Base-by-base conservation (phyloP, 23 tunicate species). In the Halocynthia aurantium region DNA sequence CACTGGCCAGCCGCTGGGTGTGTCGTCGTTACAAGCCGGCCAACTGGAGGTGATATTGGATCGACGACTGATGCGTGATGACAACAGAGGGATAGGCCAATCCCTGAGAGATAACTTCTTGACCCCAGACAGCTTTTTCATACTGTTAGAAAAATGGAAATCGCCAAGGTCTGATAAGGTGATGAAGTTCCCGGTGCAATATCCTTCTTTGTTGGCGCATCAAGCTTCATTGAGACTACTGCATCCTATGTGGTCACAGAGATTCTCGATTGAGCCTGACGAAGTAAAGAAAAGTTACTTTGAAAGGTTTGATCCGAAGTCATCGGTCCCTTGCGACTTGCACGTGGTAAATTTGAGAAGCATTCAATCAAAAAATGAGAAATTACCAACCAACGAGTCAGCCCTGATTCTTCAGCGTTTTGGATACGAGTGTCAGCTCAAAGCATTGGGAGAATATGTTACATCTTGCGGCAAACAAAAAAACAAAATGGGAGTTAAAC, bases 201-300 rank as follows among this genome's bases (percentile, higher is more conserved):
- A 67, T 17, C 71, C 71, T 17, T 67, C 71, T 2, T 12, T 67
- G n/a, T 17, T 67, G n/a, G 71, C 71, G n/a, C 71, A 67, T 12
- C n/a, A 17, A 13, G 12, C 31, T 12, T 67, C 71, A 0, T 67
- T 44, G 71, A 50, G 31, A 50, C 71, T 67, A 21, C 71, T 67
- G 12, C 71, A 67, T 17, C 71, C 71, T 67, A 44, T 67, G 22
- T 21, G 10, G n/a, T 12, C 71, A 12, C 22, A 21, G 71, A 12
- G 19, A 21, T 67, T 67, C 44, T 31, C 44, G 1, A 31, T 31
- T 2, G 44, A 31, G 44, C 44, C 44, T 31, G 1, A 1, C 44
- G 44, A 31, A 31, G 44, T 31, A 31, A 31, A 31, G 44, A 4
- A 31, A 31, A 0, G 4, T 31, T 31, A 31, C 44, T 31, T 31